phyloP scores from a whole-genome alignment of 2,888 invertebrate genomes.

The Sphaerophoria taeniata region DNA sequence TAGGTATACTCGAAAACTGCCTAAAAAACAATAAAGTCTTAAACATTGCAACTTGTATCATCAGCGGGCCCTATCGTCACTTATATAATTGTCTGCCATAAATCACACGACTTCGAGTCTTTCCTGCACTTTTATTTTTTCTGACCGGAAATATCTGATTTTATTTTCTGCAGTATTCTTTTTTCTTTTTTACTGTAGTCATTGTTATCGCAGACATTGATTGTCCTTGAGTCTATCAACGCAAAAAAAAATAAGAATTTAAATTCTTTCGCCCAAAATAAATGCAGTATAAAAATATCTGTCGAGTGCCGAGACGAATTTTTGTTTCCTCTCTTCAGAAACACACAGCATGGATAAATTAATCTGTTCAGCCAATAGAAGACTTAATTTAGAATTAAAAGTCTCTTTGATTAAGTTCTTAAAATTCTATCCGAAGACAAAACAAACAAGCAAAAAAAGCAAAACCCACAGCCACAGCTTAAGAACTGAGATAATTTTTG shows the following conservation, averaged over 20 bases:
- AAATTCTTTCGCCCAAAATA: constrained; percentile 37
- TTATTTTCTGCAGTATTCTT: neutral
- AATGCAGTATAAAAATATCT: neutral
- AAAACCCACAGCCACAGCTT: no score
- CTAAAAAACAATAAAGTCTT: no score
- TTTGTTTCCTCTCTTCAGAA: neutral
- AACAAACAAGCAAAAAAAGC: neutral
- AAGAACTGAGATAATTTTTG: neutral
- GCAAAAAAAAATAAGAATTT: constrained; percentile 14
- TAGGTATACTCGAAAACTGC: no score
- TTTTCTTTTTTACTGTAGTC: neutral
- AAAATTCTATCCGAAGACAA: neutral
- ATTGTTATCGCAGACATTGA: constrained; percentile 46
- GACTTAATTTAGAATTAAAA: constrained; percentile 11
- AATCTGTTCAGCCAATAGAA: constrained; percentile 8
- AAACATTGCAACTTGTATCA: no score
- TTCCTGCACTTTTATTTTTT: constrained; percentile 14
- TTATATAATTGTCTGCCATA: no score
- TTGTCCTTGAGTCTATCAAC: constrained; percentile 36
- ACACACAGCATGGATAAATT: constrained; percentile 15
- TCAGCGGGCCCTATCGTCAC: no score
- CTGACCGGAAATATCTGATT: constrained; percentile 14
- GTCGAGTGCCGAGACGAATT: neutral
- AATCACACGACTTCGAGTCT: neutral
- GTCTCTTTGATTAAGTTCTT: neutral